Conservation (phyloP, 2,888 invertebrate species). For the Hemithea aestivaria region DNA sequence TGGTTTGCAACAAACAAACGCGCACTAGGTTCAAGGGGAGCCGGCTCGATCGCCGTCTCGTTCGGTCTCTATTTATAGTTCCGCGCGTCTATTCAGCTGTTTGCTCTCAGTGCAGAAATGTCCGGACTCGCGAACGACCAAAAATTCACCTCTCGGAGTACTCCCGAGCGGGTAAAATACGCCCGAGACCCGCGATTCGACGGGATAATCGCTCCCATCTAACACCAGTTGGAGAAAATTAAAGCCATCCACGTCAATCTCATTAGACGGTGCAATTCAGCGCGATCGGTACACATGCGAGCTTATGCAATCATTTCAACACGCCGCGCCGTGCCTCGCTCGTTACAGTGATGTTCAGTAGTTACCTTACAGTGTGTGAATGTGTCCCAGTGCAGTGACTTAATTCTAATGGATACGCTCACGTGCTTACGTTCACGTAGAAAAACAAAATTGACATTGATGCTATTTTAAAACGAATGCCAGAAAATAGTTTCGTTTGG, state of each 20-base stretch:
- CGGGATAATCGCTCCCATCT: constrained; percentile 30
- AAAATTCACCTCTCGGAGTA: constrained; percentile 49
- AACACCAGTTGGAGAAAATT: constrained; percentile 44
- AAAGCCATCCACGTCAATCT: constrained; percentile 49
- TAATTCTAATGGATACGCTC: constrained; percentile 31
- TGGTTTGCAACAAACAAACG: constrained; percentile 52
- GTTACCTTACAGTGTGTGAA: constrained; percentile 52
- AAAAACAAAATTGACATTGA: constrained; percentile 77
- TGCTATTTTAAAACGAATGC: constrained; percentile 68
- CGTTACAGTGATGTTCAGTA: constrained; percentile 60
- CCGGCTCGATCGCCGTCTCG: constrained; percentile 67
- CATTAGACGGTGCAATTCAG: constrained; percentile 60
- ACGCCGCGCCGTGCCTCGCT: constrained; percentile 42
- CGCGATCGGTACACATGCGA: constrained; percentile 54
- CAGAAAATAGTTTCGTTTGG: constrained; percentile 62
- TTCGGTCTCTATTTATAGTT: constrained; percentile 74
- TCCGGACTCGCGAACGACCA: constrained; percentile 70
- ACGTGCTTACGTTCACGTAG: constrained; percentile 26
- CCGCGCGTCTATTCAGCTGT: constrained; percentile 69
- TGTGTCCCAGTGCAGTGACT: constrained; percentile 44
- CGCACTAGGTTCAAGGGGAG: constrained; percentile 75
- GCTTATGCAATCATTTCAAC: constrained; percentile 65
- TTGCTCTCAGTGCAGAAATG: constrained; percentile 74
- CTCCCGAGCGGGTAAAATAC: constrained; percentile 41
- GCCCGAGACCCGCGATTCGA: constrained; percentile 30